A percentile compares a stretch with the other conserved stretches of the same genome.
Conservation (phyloP, 2,888 invertebrate genomes). For the Clusia tigrina region DNA sequence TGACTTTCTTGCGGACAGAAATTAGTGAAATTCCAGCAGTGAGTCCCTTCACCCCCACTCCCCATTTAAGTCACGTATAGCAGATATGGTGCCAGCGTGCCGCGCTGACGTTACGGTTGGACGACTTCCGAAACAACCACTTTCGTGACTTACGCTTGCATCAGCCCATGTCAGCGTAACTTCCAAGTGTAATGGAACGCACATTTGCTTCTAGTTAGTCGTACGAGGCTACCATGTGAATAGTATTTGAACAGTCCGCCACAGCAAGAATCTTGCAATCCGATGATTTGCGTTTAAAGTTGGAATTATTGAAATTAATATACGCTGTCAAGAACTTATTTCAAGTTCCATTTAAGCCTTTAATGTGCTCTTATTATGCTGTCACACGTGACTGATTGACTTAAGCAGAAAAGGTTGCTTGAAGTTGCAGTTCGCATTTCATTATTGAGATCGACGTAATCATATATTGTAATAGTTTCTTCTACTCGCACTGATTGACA, state of each 20-base stretch:
- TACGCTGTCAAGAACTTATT: neutral
- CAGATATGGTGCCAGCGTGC: constrained; percentile 23
- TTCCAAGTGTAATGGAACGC: neutral
- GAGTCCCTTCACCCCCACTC: neutral
- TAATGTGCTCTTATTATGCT: neutral
- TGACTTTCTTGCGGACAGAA: neutral
- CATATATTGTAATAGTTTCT: too few species aligned
- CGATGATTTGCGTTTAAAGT: neutral
- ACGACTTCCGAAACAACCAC: constrained; percentile 43
- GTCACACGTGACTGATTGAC: constrained; percentile 14
- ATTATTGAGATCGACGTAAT: too few species aligned
- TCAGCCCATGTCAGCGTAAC: neutral
- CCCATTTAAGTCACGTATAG: neutral
- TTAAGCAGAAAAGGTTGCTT: neutral
- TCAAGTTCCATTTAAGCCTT: neutral
- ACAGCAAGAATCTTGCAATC: too few species aligned
- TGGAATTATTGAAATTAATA: neutral
- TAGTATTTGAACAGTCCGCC: too few species aligned
- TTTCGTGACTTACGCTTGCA: constrained; percentile 6
- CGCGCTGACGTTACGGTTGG: constrained; percentile 52
- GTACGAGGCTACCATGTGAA: too few species aligned
- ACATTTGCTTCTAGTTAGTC: too few species aligned
- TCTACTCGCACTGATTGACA: too few species aligned
- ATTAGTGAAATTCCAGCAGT: neutral
- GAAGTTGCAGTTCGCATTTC: neutral